Percentiles rank a stretch among this genome's conserved stretches.
Evolutionary conservation across 2,888 invertebrate species (phyloP).

Genomic region (Meteorus colon): DNA sequence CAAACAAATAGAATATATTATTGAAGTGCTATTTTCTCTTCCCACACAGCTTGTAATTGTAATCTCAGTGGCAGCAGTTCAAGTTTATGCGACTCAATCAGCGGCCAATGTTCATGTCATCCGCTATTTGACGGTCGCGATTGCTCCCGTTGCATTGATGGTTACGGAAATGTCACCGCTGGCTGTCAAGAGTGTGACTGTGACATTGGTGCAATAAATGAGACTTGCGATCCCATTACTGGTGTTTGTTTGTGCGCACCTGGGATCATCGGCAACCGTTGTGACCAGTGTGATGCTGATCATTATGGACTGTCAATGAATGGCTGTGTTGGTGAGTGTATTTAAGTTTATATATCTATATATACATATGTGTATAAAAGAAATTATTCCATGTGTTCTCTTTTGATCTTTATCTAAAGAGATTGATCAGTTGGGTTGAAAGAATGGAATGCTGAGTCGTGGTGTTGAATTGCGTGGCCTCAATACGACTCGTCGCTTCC

Average conservation of each 20-base stretch:
- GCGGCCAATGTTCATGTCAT: slow-evolving; percentile 81
- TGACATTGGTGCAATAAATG: slow-evolving; percentile 80
- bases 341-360: slow-evolving; percentile 6
- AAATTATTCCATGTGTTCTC: not conserved
- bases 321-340: slow-evolving; percentile 81
- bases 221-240: slow-evolving; percentile 83
- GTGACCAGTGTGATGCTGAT: slow-evolving; percentile 82
- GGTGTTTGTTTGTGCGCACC: slow-evolving; percentile 87
- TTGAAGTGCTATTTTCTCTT: slow-evolving; percentile 17
- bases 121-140: slow-evolving; percentile 81
- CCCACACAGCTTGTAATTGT: slow-evolving; percentile 82
- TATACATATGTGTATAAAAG: not conserved
- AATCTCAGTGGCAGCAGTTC: slow-evolving; percentile 83
- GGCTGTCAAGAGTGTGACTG: slow-evolving; percentile 90
- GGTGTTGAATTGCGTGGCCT: slow-evolving; percentile 18
- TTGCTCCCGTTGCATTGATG: slow-evolving; percentile 77
- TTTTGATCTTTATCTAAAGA: slow-evolving; percentile 22
- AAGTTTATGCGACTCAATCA: slow-evolving; percentile 80
- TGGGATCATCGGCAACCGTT: slow-evolving; percentile 86
- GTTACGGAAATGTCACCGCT: slow-evolving; percentile 84
- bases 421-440: slow-evolving; percentile 13
- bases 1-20: not conserved
- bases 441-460: slow-evolving; percentile 22
- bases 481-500: slow-evolving; percentile 17
- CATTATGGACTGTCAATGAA: slow-evolving; percentile 81